Percentiles rank a stretch among this genome's conserved stretches.
These are phyloP conservation scores for Drosophila kambysellisi DNA, from an alignment of 2,888 invertebrate species.

Conservation along the genomic window DNA sequence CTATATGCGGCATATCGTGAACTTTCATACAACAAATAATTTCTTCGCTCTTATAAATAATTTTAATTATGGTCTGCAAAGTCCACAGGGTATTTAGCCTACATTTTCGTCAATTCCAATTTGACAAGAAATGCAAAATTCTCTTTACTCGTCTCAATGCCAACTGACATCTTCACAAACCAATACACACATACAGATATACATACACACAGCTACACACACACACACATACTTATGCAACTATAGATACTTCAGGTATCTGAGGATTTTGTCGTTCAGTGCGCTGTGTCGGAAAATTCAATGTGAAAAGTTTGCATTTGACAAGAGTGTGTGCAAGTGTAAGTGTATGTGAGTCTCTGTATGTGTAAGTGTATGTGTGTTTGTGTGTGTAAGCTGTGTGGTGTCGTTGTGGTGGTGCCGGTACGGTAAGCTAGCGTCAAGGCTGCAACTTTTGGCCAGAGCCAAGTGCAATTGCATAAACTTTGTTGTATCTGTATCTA, in stretches of 20 bases:
- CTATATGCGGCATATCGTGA: background rate
- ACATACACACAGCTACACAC: slow-evolving; percentile 6
- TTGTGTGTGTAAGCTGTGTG: background rate
- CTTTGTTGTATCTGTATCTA: slow-evolving; percentile 56
- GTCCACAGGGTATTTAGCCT: too few species aligned
- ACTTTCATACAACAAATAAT: background rate
- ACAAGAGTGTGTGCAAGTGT: slow-evolving; percentile 17
- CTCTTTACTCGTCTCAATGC: slow-evolving; percentile 11
- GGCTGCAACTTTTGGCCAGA: slow-evolving; percentile 62
- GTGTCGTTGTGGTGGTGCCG: slow-evolving; percentile 21
- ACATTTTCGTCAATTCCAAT: slow-evolving; percentile 1
- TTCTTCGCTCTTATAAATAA: background rate
- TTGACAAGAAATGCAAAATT: background rate
- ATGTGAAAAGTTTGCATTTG: slow-evolving; percentile 77
- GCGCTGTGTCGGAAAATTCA: slow-evolving; percentile 75
- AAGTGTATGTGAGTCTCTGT: slow-evolving; percentile 8
- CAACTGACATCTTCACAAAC: slow-evolving; percentile 15
- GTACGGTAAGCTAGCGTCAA: slow-evolving; percentile 61
- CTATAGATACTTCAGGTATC: slow-evolving; percentile 29
- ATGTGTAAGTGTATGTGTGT: slow-evolving; percentile 9
- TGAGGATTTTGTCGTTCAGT: slow-evolving; percentile 63
- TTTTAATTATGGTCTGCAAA: background rate
- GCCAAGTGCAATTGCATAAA: slow-evolving; percentile 63
- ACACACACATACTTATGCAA: slow-evolving; percentile 14
- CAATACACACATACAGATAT: background rate